A percentile compares a stretch with the other conserved stretches of the same genome.
phyloP scores from a whole-genome alignment of 2,797 vertebrate genomes.

The Sarcophilus harrisii region DNA sequence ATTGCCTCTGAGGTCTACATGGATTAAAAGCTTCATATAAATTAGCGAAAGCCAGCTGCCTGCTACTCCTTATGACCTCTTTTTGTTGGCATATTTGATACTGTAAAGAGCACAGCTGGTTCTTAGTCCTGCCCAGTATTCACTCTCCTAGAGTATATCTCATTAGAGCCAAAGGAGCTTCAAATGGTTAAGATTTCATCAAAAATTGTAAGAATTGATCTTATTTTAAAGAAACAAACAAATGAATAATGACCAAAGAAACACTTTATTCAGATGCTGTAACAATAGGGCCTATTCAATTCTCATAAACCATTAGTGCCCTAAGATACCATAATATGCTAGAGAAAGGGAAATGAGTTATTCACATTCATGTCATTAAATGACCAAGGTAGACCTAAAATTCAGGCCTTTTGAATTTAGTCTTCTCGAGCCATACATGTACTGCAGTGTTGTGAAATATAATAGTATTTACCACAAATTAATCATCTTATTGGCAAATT shows the following conservation, averaged over 20 bases:
- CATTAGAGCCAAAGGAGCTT: conserved; percentile 38
- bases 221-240: not conserved
- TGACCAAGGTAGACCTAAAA: not conserved
- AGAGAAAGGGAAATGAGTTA: not conserved
- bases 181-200: conserved; percentile 1
- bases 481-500: not conserved
- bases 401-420: not conserved
- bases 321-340: not conserved
- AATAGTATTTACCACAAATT: not conserved
- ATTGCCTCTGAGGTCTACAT: conserved; percentile 58
- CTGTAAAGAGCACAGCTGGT: conserved; percentile 3
- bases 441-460: not conserved
- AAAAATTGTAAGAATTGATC: not conserved
- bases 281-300: not conserved
- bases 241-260: too few relatives aligned
- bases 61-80: conserved; percentile 47
- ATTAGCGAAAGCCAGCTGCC: conserved; percentile 42
- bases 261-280: not conserved
- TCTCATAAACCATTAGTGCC: not conserved
- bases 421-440: not conserved
- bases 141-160: conserved; percentile 10
- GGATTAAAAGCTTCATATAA: conserved; percentile 68
- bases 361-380: not conserved
- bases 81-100: conserved; percentile 29
- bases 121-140: conserved; percentile 6